Conservation (phyloP, 1,140 invertebrate genomes). For the Halyomorpha halys region DNA sequence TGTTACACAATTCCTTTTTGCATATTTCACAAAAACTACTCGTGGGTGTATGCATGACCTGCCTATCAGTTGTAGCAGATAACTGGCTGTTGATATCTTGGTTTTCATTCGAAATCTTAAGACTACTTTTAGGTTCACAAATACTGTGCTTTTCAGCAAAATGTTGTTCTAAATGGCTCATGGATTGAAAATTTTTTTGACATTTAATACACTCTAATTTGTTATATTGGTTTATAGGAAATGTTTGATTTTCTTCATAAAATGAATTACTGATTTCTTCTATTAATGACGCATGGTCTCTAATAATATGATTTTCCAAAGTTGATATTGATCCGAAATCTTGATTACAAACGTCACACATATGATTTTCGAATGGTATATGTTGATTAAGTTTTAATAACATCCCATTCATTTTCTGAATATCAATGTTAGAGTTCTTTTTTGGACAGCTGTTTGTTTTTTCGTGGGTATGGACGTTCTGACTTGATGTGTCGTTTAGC, state of each 20-base stretch:
- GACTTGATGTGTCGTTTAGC: background rate
- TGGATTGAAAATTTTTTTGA: conserved; percentile 47
- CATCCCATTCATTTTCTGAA: conserved; percentile 84
- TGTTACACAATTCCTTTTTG: conserved; percentile 98
- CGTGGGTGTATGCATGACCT: conserved; percentile 42
- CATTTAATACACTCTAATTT: conserved; percentile 37
- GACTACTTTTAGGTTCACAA: conserved; percentile 8
- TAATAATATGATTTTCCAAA: conserved; percentile 47
- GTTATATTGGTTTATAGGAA: conserved; percentile 20
- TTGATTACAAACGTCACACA: conserved; percentile 46
- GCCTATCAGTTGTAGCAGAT: conserved; percentile 5
- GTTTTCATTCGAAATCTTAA: conserved; percentile 24
- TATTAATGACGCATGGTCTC: conserved; percentile 44
- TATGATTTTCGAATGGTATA: conserved; percentile 43
- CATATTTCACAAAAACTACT: conserved; percentile 97
- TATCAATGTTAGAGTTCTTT: conserved; percentile 39
- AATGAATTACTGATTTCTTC: conserved; percentile 35
- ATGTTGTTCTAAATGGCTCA: conserved; percentile 13
- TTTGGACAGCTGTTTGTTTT: background rate
- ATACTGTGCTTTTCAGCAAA: conserved; percentile 20
- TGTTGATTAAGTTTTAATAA: conserved; percentile 76
- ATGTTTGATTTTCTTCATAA: conserved; percentile 30
- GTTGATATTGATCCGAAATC: conserved; percentile 48
- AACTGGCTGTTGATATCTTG: conserved; percentile 11
- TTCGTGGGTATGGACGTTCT: background rate